Conservation (phyloP, 2,888 invertebrate genomes). For the Xestia ashworthii region DNA sequence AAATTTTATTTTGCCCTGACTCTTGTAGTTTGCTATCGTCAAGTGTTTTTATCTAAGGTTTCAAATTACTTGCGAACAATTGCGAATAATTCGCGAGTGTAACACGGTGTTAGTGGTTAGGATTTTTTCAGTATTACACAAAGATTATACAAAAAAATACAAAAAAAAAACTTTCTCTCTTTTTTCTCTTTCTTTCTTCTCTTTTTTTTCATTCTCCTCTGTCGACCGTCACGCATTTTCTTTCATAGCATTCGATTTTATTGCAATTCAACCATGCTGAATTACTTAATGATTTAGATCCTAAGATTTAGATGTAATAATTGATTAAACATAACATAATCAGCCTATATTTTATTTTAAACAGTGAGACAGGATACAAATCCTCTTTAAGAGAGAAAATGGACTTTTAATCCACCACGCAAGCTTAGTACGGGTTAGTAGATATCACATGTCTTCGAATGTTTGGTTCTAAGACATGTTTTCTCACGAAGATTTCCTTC, state of each 20-base stretch:
- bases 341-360: not conserved
- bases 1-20: too few relatives aligned
- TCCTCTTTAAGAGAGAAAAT: not conserved
- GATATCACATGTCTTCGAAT: not conserved
- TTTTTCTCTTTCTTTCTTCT: too few relatives aligned
- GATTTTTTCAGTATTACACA: not conserved
- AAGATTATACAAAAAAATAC: too few relatives aligned
- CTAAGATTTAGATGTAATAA: not conserved
- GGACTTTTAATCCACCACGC: not conserved
- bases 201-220: too few relatives aligned
- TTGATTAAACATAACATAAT: not conserved
- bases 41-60: too few relatives aligned
- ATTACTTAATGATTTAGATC: not conserved
- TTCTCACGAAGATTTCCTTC: not conserved
- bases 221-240: too few relatives aligned
- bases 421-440: not conserved
- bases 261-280: not conserved
- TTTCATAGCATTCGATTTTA: too few relatives aligned
- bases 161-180: too few relatives aligned
- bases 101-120: too few relatives aligned
- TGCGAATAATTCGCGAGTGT: too few relatives aligned
- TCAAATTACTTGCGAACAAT: too few relatives aligned
- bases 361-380: not conserved
- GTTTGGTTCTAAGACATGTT: not conserved
- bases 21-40: too few relatives aligned